Evolutionary conservation across 2,797 vertebrate genomes (phyloP), one percentile per base, ranked within the genome.

Genomic region (Gymnothorax reevesii): DNA sequence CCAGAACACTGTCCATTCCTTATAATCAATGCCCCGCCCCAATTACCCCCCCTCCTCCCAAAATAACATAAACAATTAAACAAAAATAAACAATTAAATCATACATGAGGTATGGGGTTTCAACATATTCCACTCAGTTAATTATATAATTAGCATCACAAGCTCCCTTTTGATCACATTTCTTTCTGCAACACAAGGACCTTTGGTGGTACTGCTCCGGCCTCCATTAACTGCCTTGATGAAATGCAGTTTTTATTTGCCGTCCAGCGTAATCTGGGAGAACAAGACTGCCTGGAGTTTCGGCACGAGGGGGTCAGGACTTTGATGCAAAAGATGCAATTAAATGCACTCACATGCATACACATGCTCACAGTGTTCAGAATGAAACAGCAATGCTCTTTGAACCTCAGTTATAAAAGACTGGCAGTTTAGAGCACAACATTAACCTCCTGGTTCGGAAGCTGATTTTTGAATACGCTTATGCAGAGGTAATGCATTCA

Each of bases 121-220:
- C 89, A 92, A 91, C 88, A 90, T 90, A 89, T 89, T 92, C 90
- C 88, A 90, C 90, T 89, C 90, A 90, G 88, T 89, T 92, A 91
- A 91, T 85, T 84, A 87, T 87, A 87, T 91, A 92, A 92, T 91
- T 91, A 89, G 87, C 84, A 87, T 88, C 87, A 87, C 89, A 90
- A 91, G 88, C 86, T 86, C 82, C 87, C 86, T 87, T 90, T 87
- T 89, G 91, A 92, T 92, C 92, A 85, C 84, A 85, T 89, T 88
- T 88, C 87, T 89, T 90, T 87, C 89, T 88, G 73, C 88, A 88
- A 88, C 89, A 88, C 88, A 89, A 83, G 87, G 89, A 90, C 90
- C 90, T 90, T 90, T 25, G 84, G 87, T 83, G 75, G 13, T 84
- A 86, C 84, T 86, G 89, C 84, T 88, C 88, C 86, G 57, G 60